Conservation (phyloP, 1,140 invertebrate species). For the Drosophila parvula region DNA sequence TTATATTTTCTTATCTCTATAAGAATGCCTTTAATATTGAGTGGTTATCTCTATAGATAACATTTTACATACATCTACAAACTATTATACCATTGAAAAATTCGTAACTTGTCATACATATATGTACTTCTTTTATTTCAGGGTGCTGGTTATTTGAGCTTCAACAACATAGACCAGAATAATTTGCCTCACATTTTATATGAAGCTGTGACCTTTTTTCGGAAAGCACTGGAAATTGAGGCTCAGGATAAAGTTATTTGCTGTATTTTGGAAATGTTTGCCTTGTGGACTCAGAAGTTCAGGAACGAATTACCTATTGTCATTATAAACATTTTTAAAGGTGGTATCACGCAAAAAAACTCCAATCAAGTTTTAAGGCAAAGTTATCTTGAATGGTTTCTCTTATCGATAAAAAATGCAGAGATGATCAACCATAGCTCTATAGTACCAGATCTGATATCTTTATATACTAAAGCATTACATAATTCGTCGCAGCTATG, state of each 20-base stretch:
- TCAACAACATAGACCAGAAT: slow-evolving; percentile 88
- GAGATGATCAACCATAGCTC: slow-evolving; percentile 29
- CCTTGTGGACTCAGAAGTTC: slow-evolving; percentile 91
- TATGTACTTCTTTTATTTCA: slow-evolving; percentile 58
- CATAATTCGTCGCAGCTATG: slow-evolving; percentile 86
- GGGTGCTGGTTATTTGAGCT: slow-evolving; percentile 92
- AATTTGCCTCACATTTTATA: slow-evolving; percentile 87
- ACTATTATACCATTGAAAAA: neutral
- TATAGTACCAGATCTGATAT: slow-evolving; percentile 85
- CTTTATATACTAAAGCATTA: slow-evolving; percentile 89
- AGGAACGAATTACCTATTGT: slow-evolving; percentile 88
- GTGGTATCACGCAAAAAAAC: slow-evolving; percentile 91
- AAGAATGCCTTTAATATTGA: no score
- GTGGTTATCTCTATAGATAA: no score
- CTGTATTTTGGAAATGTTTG: slow-evolving; percentile 91
- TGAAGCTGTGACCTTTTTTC: slow-evolving; percentile 88
- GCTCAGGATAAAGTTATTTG: slow-evolving; percentile 96
- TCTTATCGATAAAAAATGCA: slow-evolving; percentile 86
- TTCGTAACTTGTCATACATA: neutral
- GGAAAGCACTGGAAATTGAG: slow-evolving; percentile 93
- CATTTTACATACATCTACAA: neutral
- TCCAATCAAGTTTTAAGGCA: slow-evolving; percentile 91
- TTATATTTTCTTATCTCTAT: no score
- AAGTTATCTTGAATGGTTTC: slow-evolving; percentile 91
- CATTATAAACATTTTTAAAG: slow-evolving; percentile 91